Evolutionary conservation across 1,140 invertebrate genomes (phyloP), one percentile per base, ranked within the genome.

Genomic region (Pseudoatta argentina): DNA sequence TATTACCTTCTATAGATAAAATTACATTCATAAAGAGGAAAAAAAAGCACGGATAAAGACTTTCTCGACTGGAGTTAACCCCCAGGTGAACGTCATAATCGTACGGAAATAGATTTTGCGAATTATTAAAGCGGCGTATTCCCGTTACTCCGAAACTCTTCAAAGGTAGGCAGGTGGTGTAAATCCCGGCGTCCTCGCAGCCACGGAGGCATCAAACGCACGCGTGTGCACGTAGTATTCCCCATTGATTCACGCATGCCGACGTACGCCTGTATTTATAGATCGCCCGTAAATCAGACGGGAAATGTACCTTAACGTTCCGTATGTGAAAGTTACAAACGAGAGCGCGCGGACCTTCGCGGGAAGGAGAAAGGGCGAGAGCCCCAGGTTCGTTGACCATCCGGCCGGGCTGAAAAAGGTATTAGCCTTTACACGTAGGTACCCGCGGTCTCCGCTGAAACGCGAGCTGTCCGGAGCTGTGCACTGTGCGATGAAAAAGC

Each of bases 311-410:
- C 5, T 27, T 24, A 44, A 55, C 51, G 75, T 51, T 59, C 48
- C 30, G 53, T 61, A 79, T 63, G 73, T 76, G 73, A 81, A 69
- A 34, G 63, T 53, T 53, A 79, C 51, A 34, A 14, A n/a, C 27
- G 63, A 21, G 27, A 34, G 18, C 3, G 18, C 7, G 16, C 73
- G 61, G 66, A 86, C 66, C 55, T 57, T 82, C 30, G 77, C 64
- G 55, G n/a, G 48, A 27, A 2, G n/a, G 66, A 39, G 66, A 39
- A 30, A 66, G 63, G 12, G 30, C 12, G 24, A 51, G 14, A 48
- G 66, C 4, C 44, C 27, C 34, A 76, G 66, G 85, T 86, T 86
- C 85, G 85, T 86, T 86, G 85, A 81, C 66, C 85, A 86, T 86
- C 57, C 39, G 51, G 30, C 57, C 51, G 27, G 55, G 24, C 30